phyloP scores from a whole-genome alignment of 37 sponge, comb jelly and placozoan species.

The Geodia barretti region DNA sequence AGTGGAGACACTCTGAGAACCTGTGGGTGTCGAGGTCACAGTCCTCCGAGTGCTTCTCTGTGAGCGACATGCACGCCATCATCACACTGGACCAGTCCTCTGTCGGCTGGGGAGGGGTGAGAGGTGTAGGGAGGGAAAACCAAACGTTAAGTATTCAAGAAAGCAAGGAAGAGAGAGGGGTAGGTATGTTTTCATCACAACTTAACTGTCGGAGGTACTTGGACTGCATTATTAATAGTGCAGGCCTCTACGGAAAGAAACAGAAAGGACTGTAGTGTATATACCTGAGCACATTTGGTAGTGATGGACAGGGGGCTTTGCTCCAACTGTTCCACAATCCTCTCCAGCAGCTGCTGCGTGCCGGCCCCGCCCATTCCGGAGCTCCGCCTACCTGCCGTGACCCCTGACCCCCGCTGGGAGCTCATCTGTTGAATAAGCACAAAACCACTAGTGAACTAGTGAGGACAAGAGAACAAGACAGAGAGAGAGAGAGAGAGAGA shows the following conservation, averaged over 20 bases:
- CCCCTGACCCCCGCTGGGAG: constrained; percentile 23
- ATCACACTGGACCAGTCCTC: constrained; percentile 46
- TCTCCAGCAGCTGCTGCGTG: constrained; percentile 25
- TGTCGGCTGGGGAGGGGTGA: neutral
- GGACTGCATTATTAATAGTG: too few relatives aligned
- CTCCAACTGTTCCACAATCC: constrained; percentile 67
- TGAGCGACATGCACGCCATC: constrained; percentile 1
- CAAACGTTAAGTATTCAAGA: too few relatives aligned
- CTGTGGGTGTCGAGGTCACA: constrained; percentile 59
- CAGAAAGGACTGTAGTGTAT: too few relatives aligned
- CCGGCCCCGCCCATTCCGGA: neutral
- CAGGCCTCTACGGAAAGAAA: too few relatives aligned
- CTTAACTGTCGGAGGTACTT: neutral
- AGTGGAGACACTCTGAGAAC: constrained; percentile 86
- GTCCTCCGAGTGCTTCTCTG: constrained; percentile 17
- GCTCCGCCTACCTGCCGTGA: neutral
- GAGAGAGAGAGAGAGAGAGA: neutral
- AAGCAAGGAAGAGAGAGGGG: neutral
- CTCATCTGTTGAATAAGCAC: constrained; percentile 29
- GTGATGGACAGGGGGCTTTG: constrained; percentile 44
- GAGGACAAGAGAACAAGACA: neutral
- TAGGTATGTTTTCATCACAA: neutral
- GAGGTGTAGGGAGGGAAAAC: neutral
- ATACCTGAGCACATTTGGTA: constrained; percentile 19
- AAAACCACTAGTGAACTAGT: neutral